Conservation (phyloP, 2,888 invertebrate species). For the Tillus elongatus region DNA sequence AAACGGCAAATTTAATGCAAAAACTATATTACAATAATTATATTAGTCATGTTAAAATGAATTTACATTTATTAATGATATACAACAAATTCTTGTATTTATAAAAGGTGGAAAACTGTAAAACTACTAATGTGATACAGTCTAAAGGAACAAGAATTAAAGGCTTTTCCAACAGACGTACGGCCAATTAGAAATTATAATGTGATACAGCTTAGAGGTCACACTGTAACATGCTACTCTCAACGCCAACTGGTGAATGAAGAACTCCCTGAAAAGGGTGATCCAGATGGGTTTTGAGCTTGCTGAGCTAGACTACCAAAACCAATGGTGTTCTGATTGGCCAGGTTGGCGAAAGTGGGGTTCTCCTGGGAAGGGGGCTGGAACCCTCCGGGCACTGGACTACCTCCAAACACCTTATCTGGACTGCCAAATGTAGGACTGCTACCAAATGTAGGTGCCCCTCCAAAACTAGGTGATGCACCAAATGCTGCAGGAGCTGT, state of each 20-base stretch:
- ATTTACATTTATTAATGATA: too few species aligned
- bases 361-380: not conserved
- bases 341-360: slow-evolving; percentile 54
- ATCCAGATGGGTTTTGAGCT: slow-evolving; percentile 34
- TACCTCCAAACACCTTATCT: slow-evolving; percentile 37
- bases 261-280: slow-evolving; percentile 35
- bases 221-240: slow-evolving; percentile 14
- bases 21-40: too few species aligned
- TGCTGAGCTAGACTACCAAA: slow-evolving; percentile 57
- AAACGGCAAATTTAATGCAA: too few species aligned
- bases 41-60: too few species aligned
- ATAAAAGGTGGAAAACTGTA: too few species aligned
- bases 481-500: slow-evolving; percentile 11
- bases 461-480: slow-evolving; percentile 40
- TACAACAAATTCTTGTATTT: too few species aligned
- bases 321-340: slow-evolving; percentile 53
- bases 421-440: slow-evolving; percentile 43
- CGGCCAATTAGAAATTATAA: too few species aligned
- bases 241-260: slow-evolving; percentile 41
- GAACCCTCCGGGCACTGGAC: not conserved
- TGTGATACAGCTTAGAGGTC: too few species aligned
- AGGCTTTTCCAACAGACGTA: too few species aligned
- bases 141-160: too few species aligned
- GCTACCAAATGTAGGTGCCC: slow-evolving; percentile 43
- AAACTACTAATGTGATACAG: too few species aligned